phyloP scores from a whole-genome alignment of 35 echinoderm and acorn worm species.

The Antedon bifida region DNA sequence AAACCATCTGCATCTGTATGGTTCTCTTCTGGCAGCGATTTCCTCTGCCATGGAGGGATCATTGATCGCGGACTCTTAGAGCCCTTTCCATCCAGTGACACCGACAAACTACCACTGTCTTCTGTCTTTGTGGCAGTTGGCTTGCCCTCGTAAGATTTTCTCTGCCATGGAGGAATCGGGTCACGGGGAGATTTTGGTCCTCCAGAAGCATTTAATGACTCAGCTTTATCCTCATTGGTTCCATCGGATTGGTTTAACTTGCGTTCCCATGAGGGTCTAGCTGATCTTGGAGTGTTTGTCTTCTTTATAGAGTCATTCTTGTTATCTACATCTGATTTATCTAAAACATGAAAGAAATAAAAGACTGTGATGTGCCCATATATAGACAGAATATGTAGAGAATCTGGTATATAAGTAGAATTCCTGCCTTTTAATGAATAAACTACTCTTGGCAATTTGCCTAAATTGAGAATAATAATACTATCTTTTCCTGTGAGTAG shows the following conservation, averaged over 20 bases:
- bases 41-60: background rate
- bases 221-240: background rate
- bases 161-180: background rate
- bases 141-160: background rate
- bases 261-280: background rate
- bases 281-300: background rate
- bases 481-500: too few species aligned
- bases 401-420: too few species aligned
- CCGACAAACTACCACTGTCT: background rate
- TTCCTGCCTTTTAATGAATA: too few species aligned
- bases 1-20: background rate
- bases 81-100: background rate
- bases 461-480: too few species aligned
- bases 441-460: too few species aligned
- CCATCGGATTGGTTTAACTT: background rate
- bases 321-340: too few species aligned
- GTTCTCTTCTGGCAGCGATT: background rate
- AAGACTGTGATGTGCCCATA: too few species aligned
- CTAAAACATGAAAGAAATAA: too few species aligned
- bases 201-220: background rate
- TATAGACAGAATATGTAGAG: too few species aligned
- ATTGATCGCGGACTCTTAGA: background rate
- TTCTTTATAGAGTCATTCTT: background rate
- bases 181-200: background rate
- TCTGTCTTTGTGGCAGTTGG: background rate